phyloP scores from a whole-genome alignment of 2,888 invertebrate genomes.

The Drosophila histrio region DNA sequence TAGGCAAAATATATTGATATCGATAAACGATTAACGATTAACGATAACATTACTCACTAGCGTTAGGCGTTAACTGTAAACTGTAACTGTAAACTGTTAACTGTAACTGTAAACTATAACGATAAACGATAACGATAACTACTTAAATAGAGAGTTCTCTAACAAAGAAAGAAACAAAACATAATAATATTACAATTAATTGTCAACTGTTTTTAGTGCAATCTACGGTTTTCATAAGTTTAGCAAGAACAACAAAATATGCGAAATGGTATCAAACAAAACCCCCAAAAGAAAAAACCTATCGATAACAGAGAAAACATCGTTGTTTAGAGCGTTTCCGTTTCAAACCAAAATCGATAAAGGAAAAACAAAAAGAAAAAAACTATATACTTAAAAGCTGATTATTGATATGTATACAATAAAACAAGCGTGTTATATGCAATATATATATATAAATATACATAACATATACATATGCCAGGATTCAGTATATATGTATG shows the following conservation, averaged over 20 bases:
- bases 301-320: slow-evolving; percentile 24
- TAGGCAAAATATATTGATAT: slow-evolving; percentile 41
- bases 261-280: slow-evolving; percentile 25
- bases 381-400: slow-evolving; percentile 1
- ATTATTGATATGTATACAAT: slow-evolving; percentile 18
- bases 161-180: slow-evolving; percentile 9
- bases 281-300: slow-evolving; percentile 16
- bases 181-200: slow-evolving; percentile 23
- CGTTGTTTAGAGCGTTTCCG: slow-evolving; percentile 72
- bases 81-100: slow-evolving; percentile 44
- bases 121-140: slow-evolving; percentile 41
- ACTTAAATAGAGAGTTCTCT: slow-evolving; percentile 50
- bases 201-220: slow-evolving; percentile 77
- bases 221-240: slow-evolving; percentile 80
- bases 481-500: slow-evolving; percentile 19
- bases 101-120: slow-evolving; percentile 35
- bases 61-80: slow-evolving; percentile 42
- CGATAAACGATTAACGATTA: slow-evolving; percentile 24
- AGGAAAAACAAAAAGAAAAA: neutral
- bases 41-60: slow-evolving; percentile 43
- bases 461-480: slow-evolving; percentile 28
- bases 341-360: slow-evolving; percentile 49
- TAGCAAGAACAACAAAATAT: slow-evolving; percentile 45
- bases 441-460: slow-evolving; percentile 53
- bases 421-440: slow-evolving; percentile 63